Conservation (phyloP, 2,113 vertebrate genomes). For the Rousettus leschenaultii region DNA sequence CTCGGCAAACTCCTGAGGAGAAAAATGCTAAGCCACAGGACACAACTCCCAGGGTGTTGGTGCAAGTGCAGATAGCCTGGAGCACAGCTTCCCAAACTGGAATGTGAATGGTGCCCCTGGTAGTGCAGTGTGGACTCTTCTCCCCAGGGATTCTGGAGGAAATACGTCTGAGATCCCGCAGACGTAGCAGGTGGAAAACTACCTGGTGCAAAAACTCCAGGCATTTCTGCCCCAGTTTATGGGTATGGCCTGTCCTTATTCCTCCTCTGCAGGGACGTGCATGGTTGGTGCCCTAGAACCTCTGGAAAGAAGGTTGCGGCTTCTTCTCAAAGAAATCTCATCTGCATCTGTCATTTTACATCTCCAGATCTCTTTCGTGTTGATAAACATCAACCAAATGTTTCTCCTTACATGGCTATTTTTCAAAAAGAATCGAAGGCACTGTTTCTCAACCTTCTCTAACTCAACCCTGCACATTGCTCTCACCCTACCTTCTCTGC, state of each 20-base stretch:
- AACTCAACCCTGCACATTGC: neutral
- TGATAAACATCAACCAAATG: neutral
- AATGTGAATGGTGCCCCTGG: rapidly evolving
- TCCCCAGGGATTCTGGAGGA: neutral
- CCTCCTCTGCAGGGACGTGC: neutral
- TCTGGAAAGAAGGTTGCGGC: no score
- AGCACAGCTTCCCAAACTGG: no score
- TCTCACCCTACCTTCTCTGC: neutral
- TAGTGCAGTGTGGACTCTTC: neutral
- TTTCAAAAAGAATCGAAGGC: neutral
- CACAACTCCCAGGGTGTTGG: no score
- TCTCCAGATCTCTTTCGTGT: neutral
- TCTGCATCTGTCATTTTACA: neutral
- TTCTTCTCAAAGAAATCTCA: neutral
- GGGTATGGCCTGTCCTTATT: neutral
- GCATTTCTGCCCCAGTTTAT: rapidly evolving
- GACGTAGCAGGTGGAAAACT: neutral
- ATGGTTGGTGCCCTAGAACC: no score
- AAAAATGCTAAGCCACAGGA: rapidly evolving
- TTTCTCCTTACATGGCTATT: neutral
- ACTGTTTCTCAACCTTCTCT: neutral
- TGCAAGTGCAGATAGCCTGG: no score
- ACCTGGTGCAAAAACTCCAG: no score
- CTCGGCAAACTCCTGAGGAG: neutral
- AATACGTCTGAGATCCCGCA: neutral